phyloP scores from a whole-genome alignment of 2,113 vertebrate species.

The Cheirogaleus medius region DNA sequence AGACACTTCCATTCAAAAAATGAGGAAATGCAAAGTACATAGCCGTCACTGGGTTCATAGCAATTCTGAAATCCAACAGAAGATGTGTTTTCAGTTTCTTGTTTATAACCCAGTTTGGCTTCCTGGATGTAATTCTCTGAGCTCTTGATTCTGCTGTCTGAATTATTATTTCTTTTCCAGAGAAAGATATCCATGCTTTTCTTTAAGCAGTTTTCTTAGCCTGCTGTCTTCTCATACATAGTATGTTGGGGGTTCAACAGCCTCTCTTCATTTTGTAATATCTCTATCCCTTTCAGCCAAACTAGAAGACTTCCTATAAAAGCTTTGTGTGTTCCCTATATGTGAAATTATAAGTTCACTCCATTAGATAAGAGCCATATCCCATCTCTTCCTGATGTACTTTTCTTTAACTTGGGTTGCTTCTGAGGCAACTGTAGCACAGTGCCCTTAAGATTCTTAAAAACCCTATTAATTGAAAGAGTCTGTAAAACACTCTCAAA shows the following conservation, averaged over 20 bases:
- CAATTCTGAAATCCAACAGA: background rate
- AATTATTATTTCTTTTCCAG: background rate
- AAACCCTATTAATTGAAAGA: background rate
- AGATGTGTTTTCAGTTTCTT: background rate
- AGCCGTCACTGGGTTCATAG: background rate
- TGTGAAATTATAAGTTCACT: background rate
- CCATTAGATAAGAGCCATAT: background rate
- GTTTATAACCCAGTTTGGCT: background rate
- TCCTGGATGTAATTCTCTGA: background rate
- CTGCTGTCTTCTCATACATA: background rate
- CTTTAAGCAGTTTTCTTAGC: background rate
- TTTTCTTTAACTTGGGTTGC: background rate
- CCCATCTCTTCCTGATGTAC: background rate
- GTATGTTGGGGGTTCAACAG: background rate
- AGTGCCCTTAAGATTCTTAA: background rate
- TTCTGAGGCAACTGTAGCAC: background rate
- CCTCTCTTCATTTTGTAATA: background rate
- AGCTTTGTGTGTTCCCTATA: background rate
- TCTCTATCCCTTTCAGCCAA: background rate
- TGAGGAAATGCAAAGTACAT: background rate
- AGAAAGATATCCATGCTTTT: background rate
- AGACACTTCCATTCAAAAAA: background rate
- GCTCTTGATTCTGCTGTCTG: background rate
- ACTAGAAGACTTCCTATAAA: background rate
- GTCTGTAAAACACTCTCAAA: background rate